phyloP scores from a whole-genome alignment of 2,797 vertebrate species.

The Podargus strigoides region DNA sequence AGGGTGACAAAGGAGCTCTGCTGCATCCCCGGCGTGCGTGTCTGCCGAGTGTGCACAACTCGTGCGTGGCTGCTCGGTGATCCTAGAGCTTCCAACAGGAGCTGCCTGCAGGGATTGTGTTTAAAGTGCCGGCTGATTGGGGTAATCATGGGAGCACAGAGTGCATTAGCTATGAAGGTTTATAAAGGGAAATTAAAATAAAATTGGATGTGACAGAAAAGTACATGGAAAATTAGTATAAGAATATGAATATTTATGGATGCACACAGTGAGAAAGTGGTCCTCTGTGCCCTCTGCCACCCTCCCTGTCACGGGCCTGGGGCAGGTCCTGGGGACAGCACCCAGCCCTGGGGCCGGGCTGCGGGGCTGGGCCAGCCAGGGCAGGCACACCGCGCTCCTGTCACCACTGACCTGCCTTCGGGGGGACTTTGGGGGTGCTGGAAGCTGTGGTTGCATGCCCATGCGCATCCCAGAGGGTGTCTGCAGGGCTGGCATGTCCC shows the following conservation, averaged over 20 bases:
- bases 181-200: conserved; percentile 71
- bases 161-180: conserved; percentile 67
- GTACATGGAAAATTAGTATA: conserved; percentile 66
- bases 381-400: rapidly evolving
- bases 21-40: rapidly evolving
- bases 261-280: neutral
- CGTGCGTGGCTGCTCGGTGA: neutral
- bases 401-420: rapidly evolving
- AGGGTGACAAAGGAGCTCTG: conserved; percentile 15
- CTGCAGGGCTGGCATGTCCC: rapidly evolving
- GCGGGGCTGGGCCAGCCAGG: no score
- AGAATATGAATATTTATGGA: conserved; percentile 72
- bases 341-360: no score
- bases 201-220: conserved; percentile 74
- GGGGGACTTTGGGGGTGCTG: rapidly evolving
- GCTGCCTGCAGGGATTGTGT: conserved; percentile 66
- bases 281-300: neutral
- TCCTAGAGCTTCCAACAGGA: conserved; percentile 42
- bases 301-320: rapidly evolving
- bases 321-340: neutral
- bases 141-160: conserved; percentile 67
- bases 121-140: conserved; percentile 66
- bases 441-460: rapidly evolving
- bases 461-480: rapidly evolving
- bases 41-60: neutral